Evolutionary conservation across 2,888 invertebrate genomes (phyloP), one percentile per base, ranked within the genome.

Genomic region (Lasioglossum vierecki): DNA sequence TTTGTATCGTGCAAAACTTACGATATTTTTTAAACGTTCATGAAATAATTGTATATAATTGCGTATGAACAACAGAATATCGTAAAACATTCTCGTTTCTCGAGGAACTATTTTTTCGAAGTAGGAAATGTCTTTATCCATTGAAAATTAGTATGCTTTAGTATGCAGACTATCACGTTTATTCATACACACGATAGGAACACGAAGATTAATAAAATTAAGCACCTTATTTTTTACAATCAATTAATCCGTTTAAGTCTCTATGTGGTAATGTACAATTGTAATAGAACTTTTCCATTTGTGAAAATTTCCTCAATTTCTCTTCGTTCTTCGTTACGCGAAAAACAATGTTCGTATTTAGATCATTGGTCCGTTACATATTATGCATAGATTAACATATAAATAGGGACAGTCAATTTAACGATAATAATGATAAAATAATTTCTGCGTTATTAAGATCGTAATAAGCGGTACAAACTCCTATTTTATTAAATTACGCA

Each of bases 351-450:
- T 84, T 75, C n/a, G 44, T 80, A 82, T 35, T 75, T 86, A 88
- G 57, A 85, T 88, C 75, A 90, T 91, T 91, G 91, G 91, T 91
- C 91, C 91, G 77, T 91, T 85, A 60, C 66, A 82, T 15, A 85
- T 75, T 82, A 74, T 73, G 53, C 66, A 60, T 57, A 66, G 30
- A 79, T 66, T 39, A 70, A 81, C 70, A 63, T 60, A 76, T 46
- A 22, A 80, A 26, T 80, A 76, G 35, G 71, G 80, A 75, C 72
- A 74, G n/a, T 76, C 57, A 73, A 75, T 83, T 66, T 5, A 44
- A 39, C 44, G 41, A 70, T 70, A 75, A 35, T 73, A 57, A 60
- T 53, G 39, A 73, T 26, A 66, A 66, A 75, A 53, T 79, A 15
- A 49, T 11, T 63, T 74, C 57, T 63, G 49, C 68, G 72, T 53